Conservation (phyloP, 2,797 vertebrate species). For the Dermochelys coriacea region DNA sequence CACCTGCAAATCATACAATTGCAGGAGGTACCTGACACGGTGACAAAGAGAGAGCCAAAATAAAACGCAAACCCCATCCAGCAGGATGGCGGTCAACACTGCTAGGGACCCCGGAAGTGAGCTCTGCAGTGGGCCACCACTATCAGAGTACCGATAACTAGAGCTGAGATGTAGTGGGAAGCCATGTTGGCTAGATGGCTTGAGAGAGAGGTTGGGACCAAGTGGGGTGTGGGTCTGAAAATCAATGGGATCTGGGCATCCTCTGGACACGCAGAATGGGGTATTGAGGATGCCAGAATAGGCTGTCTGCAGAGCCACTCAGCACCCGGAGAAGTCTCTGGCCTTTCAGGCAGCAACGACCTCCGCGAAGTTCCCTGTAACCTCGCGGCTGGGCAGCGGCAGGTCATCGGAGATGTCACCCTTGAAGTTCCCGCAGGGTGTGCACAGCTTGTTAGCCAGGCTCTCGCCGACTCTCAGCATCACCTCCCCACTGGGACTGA, state of each 20-base stretch:
- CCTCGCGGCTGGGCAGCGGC: conserved; percentile 73
- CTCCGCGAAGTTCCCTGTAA: conserved; percentile 40
- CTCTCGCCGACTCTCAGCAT: conserved; percentile 78
- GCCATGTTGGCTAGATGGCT: too few species aligned
- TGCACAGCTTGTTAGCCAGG: conserved; percentile 81
- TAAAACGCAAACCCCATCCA: too few species aligned
- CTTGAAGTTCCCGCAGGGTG: conserved; percentile 89
- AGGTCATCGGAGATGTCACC: conserved; percentile 80
- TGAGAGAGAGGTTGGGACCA: too few species aligned
- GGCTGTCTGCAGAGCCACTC: background rate
- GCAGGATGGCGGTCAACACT: background rate
- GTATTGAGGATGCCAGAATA: too few species aligned
- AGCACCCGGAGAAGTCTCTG: background rate
- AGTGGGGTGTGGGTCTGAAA: background rate
- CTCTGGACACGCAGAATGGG: background rate
- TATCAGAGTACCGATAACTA: too few species aligned
- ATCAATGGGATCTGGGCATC: background rate
- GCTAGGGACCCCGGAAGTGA: too few species aligned
- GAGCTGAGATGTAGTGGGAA: too few species aligned
- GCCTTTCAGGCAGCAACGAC: conserved; percentile 9
- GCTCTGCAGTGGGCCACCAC: background rate
- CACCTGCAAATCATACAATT: background rate
- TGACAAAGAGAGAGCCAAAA: too few species aligned
- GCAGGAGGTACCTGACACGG: background rate
- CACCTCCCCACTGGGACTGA: conserved; percentile 63